Conservation (phyloP, 2,888 invertebrate species). For the Cheilosia vernalis region DNA sequence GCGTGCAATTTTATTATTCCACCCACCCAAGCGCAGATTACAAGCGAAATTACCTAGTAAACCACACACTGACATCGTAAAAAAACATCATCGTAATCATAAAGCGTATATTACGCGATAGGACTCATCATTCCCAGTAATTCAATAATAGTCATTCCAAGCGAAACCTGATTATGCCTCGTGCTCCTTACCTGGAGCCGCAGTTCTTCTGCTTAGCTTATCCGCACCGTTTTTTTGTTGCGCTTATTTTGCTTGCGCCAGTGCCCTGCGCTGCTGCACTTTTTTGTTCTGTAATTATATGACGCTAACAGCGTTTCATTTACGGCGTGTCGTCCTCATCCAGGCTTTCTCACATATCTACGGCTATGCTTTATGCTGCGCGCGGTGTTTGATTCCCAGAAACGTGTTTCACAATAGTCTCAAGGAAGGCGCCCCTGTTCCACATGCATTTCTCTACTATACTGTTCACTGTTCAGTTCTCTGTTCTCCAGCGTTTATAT, state of each 20-base stretch:
- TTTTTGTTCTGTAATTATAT: constrained; percentile 71
- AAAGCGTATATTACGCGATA: constrained; percentile 63
- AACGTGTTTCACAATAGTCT: constrained; percentile 74
- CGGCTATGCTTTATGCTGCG: constrained; percentile 68
- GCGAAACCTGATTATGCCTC: constrained; percentile 72
- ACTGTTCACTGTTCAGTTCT: constrained; percentile 56
- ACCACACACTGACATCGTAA: constrained; percentile 54
- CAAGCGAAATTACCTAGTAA: constrained; percentile 58
- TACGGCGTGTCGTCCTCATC: constrained; percentile 73
- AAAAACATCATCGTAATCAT: constrained; percentile 65
- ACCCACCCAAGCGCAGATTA: constrained; percentile 58
- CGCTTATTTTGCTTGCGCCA: constrained; percentile 16
- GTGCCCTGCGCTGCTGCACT: constrained; percentile 41
- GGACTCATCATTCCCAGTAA: constrained; percentile 70
- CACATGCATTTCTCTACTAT: constrained; percentile 70
- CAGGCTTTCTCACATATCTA: constrained; percentile 74
- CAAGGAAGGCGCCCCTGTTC: constrained; percentile 75
- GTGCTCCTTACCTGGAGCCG: constrained; percentile 75
- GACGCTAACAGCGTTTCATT: constrained; percentile 75
- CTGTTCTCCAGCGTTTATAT: constrained; percentile 66
- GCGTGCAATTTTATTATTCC: constrained; percentile 61
- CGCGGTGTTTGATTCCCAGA: constrained; percentile 75
- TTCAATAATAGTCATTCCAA: constrained; percentile 62
- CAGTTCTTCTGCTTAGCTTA: constrained; percentile 57
- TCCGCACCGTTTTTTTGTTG: not conserved